Evolutionary conservation across 2,888 invertebrate species (phyloP).

Genomic region (Spodoptera picta): DNA sequence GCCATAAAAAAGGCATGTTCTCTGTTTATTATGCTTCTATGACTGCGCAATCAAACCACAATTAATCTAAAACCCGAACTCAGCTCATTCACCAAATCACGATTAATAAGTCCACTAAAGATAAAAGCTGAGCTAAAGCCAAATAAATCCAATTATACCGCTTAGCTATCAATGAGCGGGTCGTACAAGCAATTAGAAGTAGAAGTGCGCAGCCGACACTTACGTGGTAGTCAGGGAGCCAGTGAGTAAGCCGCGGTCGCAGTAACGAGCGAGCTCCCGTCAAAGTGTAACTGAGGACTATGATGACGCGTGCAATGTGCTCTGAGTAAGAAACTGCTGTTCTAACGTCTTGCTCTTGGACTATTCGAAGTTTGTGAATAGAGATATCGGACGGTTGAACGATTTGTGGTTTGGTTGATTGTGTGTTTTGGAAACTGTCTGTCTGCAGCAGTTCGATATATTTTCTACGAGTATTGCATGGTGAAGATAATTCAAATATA

Average conservation of each 20-base stretch:
- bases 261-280: slow-evolving; percentile 53
- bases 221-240: slow-evolving; percentile 30
- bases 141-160: slow-evolving; percentile 38
- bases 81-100: background rate
- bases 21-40: background rate
- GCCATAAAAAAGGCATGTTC: too few species aligned
- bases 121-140: slow-evolving; percentile 17
- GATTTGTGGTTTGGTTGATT: too few species aligned
- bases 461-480: too few species aligned
- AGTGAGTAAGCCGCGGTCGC: slow-evolving; percentile 50
- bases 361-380: background rate
- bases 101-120: background rate
- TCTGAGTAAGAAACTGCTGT: background rate
- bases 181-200: slow-evolving; percentile 46
- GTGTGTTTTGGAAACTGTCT: too few species aligned
- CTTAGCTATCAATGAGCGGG: slow-evolving; percentile 41
- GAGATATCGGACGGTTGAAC: background rate
- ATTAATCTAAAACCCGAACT: background rate
- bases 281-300: slow-evolving; percentile 22
- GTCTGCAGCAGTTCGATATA: too few species aligned
- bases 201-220: slow-evolving; percentile 49
- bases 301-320: slow-evolving; percentile 12
- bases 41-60: background rate
- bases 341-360: slow-evolving; percentile 2
- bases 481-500: too few species aligned